Evolutionary conservation across 64 coral and sea anemone genomes (phyloP), one percentile per base, ranked within the genome.

Genomic region (Anthopleura sola): DNA sequence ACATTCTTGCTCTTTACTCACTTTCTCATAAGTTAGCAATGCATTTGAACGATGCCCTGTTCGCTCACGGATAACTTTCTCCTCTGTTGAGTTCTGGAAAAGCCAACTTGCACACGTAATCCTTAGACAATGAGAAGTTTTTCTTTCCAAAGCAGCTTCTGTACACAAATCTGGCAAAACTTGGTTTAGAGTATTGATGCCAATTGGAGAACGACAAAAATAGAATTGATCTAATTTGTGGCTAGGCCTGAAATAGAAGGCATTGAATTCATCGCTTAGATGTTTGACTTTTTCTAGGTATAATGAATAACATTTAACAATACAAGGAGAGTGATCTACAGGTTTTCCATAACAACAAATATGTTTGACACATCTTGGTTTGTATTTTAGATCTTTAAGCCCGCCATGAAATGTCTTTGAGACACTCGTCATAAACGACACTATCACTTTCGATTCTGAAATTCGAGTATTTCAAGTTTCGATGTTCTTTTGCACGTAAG

Each of bases 341-440:
- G 68, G 19, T 36, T 40, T 82, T 28, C 18, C 54, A 56, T 19
- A 2, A 55, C 76, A 82, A 21, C 77, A 82, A 82, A 82, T 78
- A 82, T 88, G 87, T 40, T 82, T 82, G 13, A 82, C 78, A 24
- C 83, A 11, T 15, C 78, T 29, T 8, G 78, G 87, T 28, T 32
- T 83, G 24, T 66, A 48, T 49, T 89, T 89, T 32, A 89, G 33
- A 82, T 89, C 87, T 68, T 89, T 89, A 18, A 89, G 37, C 31
- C 55, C 87, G 1, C 87, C 87, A 64, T 81, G 87, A 37, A 38
- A 89, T 9, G 87, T 89, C 64, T 89, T 89, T 10, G 55, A 82
- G 2, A 55, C 46, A 47, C 78, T 88, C 51, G 16, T 13, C 78
- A 16, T 60, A 60, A 11, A 37, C 15, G 7, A 85, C 49, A 51